Conservation (phyloP, 2,888 invertebrate genomes). For the Sesamia inferens region DNA sequence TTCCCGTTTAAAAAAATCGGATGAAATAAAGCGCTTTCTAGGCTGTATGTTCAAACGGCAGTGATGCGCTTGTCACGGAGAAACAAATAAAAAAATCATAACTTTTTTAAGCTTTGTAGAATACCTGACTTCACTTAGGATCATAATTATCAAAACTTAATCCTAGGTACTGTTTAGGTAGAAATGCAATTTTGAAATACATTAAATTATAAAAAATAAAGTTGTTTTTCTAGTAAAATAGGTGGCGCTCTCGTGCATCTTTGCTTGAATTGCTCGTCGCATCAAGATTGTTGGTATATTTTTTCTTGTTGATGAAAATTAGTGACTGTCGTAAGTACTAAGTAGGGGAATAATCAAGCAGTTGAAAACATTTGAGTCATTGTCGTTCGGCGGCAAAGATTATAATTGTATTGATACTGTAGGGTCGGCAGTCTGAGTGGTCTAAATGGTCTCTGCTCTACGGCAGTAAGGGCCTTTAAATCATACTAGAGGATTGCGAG, state of each 20-base stretch:
- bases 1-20: neutral
- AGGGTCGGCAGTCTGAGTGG: too few relatives aligned
- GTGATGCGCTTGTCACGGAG: slow-evolving; percentile 60
- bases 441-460: neutral
- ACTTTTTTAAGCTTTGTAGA: slow-evolving; percentile 37
- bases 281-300: neutral
- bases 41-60: slow-evolving; percentile 9
- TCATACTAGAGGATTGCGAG: too few relatives aligned
- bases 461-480: too few relatives aligned
- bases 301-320: too few relatives aligned
- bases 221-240: slow-evolving; percentile 2
- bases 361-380: slow-evolving; percentile 24
- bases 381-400: neutral
- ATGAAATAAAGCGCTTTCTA: slow-evolving; percentile 50
- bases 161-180: neutral
- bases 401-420: too few relatives aligned
- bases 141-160: neutral
- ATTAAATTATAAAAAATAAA: neutral
- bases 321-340: neutral
- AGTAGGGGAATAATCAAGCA: neutral
- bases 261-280: neutral
- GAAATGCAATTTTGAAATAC: neutral
- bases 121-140: slow-evolving; percentile 57
- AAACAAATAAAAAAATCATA: slow-evolving; percentile 43
- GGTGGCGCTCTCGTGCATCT: slow-evolving; percentile 9